Percentiles rank a stretch among this genome's conserved stretches.
Conservation (phyloP, 2,888 invertebrate genomes). For the Pherbina coryleti region DNA sequence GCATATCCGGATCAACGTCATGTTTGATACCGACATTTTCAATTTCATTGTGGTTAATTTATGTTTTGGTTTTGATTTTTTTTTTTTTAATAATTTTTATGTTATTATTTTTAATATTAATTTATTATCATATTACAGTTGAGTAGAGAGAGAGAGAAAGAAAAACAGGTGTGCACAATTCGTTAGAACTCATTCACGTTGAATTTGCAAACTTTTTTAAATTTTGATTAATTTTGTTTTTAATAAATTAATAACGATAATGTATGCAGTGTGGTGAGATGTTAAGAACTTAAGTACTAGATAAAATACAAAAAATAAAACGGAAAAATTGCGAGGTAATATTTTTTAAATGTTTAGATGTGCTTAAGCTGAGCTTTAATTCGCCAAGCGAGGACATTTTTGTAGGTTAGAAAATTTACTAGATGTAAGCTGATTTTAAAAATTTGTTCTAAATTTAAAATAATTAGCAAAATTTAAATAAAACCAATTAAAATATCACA, state of each 20-base stretch:
- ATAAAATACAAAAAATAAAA: conserved; percentile 55
- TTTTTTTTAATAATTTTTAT: conserved; percentile 49
- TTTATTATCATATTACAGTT: conserved; percentile 51
- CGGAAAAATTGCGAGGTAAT: not conserved
- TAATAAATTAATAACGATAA: conserved; percentile 29
- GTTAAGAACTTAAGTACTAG: conserved; percentile 50
- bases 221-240: conserved; percentile 44
- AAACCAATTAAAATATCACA: conserved; percentile 17
- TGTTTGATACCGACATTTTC: conserved; percentile 1
- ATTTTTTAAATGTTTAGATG: too few species aligned
- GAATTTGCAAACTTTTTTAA: conserved; percentile 48
- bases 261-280: conserved; percentile 41
- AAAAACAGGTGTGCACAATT: conserved; percentile 69
- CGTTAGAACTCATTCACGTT: conserved; percentile 65
- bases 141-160: conserved; percentile 66
- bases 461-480: not conserved
- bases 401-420: not conserved
- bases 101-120: conserved; percentile 47
- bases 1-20: not conserved
- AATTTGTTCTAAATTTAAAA: not conserved
- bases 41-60: conserved; percentile 42
- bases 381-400: conserved; percentile 38
- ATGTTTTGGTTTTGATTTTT: conserved; percentile 42
- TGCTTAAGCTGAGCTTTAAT: conserved; percentile 42
- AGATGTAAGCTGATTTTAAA: not conserved